phyloP scores from a whole-genome alignment of 2,888 invertebrate species.

The Drosophila hamatofila region DNA sequence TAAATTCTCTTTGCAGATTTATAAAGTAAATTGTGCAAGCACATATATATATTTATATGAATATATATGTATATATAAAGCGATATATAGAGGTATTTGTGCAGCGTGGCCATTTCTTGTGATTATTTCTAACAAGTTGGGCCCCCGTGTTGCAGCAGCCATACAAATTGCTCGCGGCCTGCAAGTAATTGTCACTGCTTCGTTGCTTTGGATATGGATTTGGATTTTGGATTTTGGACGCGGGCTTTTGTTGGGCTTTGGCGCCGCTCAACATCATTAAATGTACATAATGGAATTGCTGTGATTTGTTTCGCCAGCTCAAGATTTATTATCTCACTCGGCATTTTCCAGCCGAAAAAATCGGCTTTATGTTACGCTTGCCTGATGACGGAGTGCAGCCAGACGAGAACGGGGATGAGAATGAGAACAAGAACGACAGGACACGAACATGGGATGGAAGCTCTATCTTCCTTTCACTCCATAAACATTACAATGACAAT shows the following conservation, averaged over 20 bases:
- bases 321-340: constrained; percentile 75
- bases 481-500: constrained; percentile 58
- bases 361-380: constrained; percentile 77
- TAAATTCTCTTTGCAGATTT: constrained; percentile 20
- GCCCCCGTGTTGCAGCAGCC: constrained; percentile 66
- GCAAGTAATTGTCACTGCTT: constrained; percentile 79
- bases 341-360: constrained; percentile 76
- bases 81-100: constrained; percentile 16
- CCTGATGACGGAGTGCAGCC: constrained; percentile 76
- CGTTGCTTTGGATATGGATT: constrained; percentile 62
- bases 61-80: background rate
- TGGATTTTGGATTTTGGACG: constrained; percentile 40
- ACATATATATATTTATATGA: background rate
- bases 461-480: constrained; percentile 12
- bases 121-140: constrained; percentile 70
- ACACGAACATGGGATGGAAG: constrained; percentile 21
- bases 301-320: constrained; percentile 73
- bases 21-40: background rate
- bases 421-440: constrained; percentile 6
- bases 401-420: constrained; percentile 30
- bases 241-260: constrained; percentile 25
- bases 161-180: constrained; percentile 76
- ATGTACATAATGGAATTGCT: constrained; percentile 79
- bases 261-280: constrained; percentile 75
- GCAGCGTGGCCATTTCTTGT: constrained; percentile 60